Evolutionary conservation across 2,113 vertebrate genomes (phyloP).

Genomic region (Egretta garzetta): DNA sequence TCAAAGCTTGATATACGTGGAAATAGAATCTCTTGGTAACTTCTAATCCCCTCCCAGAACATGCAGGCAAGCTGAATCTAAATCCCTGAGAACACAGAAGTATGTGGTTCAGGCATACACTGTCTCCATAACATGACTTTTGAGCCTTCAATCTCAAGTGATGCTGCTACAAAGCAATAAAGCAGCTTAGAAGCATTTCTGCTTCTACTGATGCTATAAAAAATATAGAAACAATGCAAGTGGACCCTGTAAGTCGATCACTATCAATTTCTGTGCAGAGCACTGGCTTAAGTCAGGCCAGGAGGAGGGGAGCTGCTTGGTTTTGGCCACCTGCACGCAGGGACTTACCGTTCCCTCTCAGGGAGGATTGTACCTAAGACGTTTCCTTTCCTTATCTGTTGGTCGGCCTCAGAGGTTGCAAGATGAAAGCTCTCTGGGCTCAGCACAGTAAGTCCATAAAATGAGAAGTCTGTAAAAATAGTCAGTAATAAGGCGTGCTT

Average conservation of each 20-base stretch:
- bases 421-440: neutral
- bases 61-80: neutral
- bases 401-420: neutral
- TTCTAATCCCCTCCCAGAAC: neutral
- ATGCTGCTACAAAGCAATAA: neutral
- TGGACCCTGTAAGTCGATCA: fast-evolving
- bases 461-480: constrained; percentile 24
- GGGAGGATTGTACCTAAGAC: neutral
- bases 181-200: neutral
- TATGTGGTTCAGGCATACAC: neutral
- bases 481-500: neutral
- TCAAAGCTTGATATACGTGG: neutral
- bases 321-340: neutral
- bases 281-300: neutral
- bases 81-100: neutral
- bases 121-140: neutral
- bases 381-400: neutral
- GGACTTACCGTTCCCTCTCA: neutral
- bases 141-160: neutral
- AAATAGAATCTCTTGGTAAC: neutral
- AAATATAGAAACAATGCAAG: neutral
- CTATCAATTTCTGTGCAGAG: neutral
- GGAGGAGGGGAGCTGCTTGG: neutral
- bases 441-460: neutral
- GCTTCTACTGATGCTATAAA: neutral